These are phyloP conservation scores for Gorsachius goisagi DNA, from an alignment of 2,113 vertebrate genomes.

Conservation along the genomic window DNA sequence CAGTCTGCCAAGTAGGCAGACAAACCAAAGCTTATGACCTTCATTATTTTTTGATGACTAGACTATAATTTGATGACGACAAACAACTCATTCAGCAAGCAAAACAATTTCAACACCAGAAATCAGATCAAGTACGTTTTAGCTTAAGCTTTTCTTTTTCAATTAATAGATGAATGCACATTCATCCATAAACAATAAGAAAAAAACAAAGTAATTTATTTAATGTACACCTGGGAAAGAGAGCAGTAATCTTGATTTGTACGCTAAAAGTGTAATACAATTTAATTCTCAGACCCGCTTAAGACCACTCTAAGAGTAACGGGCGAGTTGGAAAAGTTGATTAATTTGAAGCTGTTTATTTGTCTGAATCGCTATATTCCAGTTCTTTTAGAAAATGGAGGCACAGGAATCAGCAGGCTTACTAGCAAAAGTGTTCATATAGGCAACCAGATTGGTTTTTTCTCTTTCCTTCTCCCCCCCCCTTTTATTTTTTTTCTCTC, in stretches of 20 bases:
- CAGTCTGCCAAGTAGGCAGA: background rate
- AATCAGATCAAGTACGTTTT: background rate
- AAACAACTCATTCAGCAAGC: slow-evolving; percentile 22
- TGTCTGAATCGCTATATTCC: background rate
- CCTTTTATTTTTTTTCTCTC: background rate
- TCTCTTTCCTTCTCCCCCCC: too few relatives aligned
- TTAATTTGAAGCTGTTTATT: slow-evolving; percentile 27
- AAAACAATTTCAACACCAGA: slow-evolving; percentile 28
- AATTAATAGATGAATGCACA: slow-evolving; percentile 60
- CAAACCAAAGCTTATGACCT: background rate
- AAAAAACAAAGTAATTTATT: slow-evolving; percentile 69
- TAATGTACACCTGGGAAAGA: slow-evolving; percentile 72
- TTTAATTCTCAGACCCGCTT: slow-evolving; percentile 73
- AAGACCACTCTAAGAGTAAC: slow-evolving; percentile 18
- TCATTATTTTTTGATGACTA: background rate
- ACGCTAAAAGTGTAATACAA: slow-evolving; percentile 58
- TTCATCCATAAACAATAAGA: slow-evolving; percentile 53
- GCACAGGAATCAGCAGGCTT: background rate
- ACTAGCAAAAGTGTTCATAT: background rate
- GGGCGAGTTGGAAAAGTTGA: slow-evolving; percentile 48
- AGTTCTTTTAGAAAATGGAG: background rate
- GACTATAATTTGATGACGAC: background rate
- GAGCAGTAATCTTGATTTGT: slow-evolving; percentile 53
- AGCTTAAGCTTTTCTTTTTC: slow-evolving; percentile 53
- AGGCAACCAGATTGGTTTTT: background rate